Conservation (phyloP, 2,797 vertebrate genomes). For the Botia almorhae region DNA sequence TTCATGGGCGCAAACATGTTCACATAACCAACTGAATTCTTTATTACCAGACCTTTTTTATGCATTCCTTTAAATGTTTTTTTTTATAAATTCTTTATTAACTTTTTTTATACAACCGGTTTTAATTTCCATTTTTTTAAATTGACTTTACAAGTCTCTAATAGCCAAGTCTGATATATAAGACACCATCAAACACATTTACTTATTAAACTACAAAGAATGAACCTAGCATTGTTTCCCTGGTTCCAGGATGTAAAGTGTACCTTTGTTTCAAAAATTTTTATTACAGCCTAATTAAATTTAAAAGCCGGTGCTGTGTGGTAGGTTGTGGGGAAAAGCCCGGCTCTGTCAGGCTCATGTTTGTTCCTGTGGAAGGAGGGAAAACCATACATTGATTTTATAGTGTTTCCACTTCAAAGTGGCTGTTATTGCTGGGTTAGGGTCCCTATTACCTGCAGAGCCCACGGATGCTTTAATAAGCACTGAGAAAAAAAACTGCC, state of each 20-base stretch:
- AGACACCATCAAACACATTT: not conserved
- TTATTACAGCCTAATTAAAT: conserved; percentile 45
- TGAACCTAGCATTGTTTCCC: too few relatives aligned
- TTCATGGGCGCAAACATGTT: too few relatives aligned
- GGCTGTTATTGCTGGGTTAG: conserved; percentile 37
- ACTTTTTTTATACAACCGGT: too few relatives aligned
- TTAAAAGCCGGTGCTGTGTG: conserved; percentile 29
- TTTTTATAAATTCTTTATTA: not conserved
- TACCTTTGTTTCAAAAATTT: conserved; percentile 34
- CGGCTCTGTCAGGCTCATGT: conserved; percentile 19
- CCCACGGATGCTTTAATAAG: conserved; percentile 47
- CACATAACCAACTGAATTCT: too few relatives aligned
- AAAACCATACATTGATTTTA: conserved; percentile 48
- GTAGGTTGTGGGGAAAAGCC: conserved; percentile 33
- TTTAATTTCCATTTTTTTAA: not conserved
- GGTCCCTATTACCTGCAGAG: conserved; percentile 48
- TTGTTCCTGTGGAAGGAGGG: conserved; percentile 47
- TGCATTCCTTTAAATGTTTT: not conserved
- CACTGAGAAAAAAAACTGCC: conserved; percentile 19
- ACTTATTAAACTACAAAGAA: not conserved
- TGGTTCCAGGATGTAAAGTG: not conserved
- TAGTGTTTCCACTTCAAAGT: conserved; percentile 54
- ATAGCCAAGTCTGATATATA: not conserved
- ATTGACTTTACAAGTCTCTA: not conserved
- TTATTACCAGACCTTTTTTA: too few relatives aligned